Percentiles rank a stretch among this genome's conserved stretches.
These are phyloP conservation scores for Metalampra italica DNA, from an alignment of 2,888 invertebrate species.

Conservation along the genomic window DNA sequence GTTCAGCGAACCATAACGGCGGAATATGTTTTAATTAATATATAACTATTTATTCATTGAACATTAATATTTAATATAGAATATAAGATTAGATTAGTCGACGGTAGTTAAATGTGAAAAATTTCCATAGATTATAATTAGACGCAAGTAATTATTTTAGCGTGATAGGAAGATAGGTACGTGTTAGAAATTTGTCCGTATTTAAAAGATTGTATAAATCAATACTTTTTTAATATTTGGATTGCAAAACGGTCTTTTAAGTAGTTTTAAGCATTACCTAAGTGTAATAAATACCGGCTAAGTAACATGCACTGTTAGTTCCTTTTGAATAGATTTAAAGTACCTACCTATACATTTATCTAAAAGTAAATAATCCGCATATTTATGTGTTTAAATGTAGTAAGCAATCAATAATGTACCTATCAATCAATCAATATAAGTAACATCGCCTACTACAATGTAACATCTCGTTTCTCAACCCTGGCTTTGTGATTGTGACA, in stretches of 20 bases:
- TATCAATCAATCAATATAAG: neutral
- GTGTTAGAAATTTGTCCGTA: conserved; percentile 24
- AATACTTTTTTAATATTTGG: neutral
- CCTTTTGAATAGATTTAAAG: conserved; percentile 64
- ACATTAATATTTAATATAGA: conserved; percentile 58
- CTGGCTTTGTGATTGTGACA: too few species aligned
- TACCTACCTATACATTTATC: too few species aligned
- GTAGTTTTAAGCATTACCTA: conserved; percentile 45
- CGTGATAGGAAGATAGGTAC: neutral
- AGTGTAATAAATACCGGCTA: conserved; percentile 47
- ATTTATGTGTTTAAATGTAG: conserved; percentile 36
- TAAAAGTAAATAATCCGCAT: conserved; percentile 34
- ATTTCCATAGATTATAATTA: conserved; percentile 61
- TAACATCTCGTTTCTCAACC: neutral
- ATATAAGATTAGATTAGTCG: conserved; percentile 36
- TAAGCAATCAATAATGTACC: conserved; percentile 8
- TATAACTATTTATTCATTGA: conserved; percentile 76
- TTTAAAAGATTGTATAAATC: conserved; percentile 11
- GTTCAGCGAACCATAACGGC: conserved; percentile 29
- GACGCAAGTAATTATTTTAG: conserved; percentile 22
- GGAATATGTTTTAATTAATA: conserved; percentile 57
- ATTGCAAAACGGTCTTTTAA: conserved; percentile 23
- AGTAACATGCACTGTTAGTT: conserved; percentile 66
- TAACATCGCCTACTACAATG: neutral
- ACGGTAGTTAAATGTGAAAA: conserved; percentile 51